Evolutionary conservation across 1,140 invertebrate species (phyloP), one percentile per base, ranked within the genome.

Genomic region (Conus ventricosus): DNA sequence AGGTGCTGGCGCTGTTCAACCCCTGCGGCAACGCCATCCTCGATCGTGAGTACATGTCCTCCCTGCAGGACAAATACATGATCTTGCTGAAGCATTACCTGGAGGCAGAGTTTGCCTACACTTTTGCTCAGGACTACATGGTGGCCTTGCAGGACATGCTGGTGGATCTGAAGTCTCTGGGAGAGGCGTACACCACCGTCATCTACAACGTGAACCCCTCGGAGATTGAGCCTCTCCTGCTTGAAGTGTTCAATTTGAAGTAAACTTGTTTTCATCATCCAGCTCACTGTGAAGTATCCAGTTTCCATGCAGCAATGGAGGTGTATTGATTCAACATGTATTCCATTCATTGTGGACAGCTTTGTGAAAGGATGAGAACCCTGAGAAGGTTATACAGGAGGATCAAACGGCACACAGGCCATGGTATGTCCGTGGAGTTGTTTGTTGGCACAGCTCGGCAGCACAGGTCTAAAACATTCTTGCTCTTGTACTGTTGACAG

Each of bases 191-290:
- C 82, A 97, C 98, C 13, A 97, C 97, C 54, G 97, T 98, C 53
- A 98, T 98, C 94, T 95, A 98, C 54, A 97, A 98, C 94, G 97
- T 98, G 2, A 98, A 99, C 96, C 98, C 98, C 83, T 96, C 97
- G 84, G 96, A 97, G 93, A 97, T 99, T 81, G 98, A 98, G 92
- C 98, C 98, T 7, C 95, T 99, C 54, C 96, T 99, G 39, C 97
- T 98, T 92, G 98, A 91, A 75, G 89, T 91, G 17, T 86, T 91
- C 23, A 91, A 91, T 75, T 75, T 91, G 11, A 91, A 91, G 39
- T 91, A 71, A 82, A 99, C 5, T 84, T 1, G 83, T 83, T 13
- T 54, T 10, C 27, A 15, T 57, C 27, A 55, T 15, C 55, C 23
- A 20, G 81, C 39, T 60, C 8, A 0, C 8, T 60, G 57, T 60